Evolutionary conservation across 1,140 invertebrate genomes (phyloP).

Genomic region (Dryas iulia): DNA sequence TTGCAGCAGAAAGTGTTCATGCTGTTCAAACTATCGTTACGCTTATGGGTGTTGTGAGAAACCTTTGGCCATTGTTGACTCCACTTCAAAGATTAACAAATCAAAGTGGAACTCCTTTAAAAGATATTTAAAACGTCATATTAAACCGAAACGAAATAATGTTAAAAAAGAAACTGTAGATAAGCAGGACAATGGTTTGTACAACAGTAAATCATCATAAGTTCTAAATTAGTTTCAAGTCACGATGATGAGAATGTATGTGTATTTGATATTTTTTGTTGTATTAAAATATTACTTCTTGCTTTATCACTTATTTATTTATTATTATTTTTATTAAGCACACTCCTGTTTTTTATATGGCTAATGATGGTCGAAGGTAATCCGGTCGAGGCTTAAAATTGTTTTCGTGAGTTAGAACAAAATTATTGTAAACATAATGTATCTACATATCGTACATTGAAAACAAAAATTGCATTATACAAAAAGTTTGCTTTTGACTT

Average conservation of each 20-base stretch:
- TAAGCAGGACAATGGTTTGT: background rate
- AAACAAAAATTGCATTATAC: no score
- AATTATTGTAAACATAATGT: no score
- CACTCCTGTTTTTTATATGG: background rate
- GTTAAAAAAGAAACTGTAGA: background rate
- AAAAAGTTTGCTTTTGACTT: no score
- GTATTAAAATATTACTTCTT: background rate
- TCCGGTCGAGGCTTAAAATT: background rate
- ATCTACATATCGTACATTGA: no score
- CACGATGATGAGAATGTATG: background rate
- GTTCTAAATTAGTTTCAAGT: background rate
- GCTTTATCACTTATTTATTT: background rate
- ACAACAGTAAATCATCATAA: background rate
- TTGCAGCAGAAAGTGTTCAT: slow-evolving; percentile 41
- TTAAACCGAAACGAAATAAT: slow-evolving; percentile 31
- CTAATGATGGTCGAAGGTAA: background rate
- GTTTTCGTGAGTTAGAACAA: no score
- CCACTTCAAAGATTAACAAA: slow-evolving; percentile 38
- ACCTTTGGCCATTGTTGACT: slow-evolving; percentile 50
- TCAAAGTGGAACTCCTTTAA: slow-evolving; percentile 51
- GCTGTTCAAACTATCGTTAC: slow-evolving; percentile 33
- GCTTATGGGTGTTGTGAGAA: slow-evolving; percentile 28
- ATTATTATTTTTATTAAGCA: background rate
- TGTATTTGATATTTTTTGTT: background rate
- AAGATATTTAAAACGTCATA: slow-evolving; percentile 38